phyloP scores from a whole-genome alignment of 2,888 invertebrate species.

The Chydorus sphaericus region DNA sequence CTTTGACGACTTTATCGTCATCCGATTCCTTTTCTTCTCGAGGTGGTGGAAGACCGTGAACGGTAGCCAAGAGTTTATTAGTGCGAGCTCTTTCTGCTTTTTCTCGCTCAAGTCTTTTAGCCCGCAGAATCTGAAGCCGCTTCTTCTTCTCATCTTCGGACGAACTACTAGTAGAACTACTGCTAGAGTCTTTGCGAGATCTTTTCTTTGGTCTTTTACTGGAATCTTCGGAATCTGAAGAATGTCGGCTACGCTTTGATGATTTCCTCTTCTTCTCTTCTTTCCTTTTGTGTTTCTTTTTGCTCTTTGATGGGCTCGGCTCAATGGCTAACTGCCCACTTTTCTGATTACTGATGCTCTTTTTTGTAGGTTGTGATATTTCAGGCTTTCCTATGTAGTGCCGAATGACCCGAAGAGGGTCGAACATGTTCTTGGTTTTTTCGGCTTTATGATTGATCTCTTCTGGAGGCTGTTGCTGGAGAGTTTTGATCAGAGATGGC shows the following conservation, averaged over 20 bases:
- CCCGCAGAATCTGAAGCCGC: slow-evolving; percentile 50
- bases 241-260: slow-evolving; percentile 25
- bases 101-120: slow-evolving; percentile 67
- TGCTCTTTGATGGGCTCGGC: slow-evolving; percentile 20
- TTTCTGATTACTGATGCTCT: slow-evolving; percentile 5
- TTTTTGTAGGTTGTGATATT: not conserved
- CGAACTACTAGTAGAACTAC: slow-evolving; percentile 23
- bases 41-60: slow-evolving; percentile 38
- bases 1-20: slow-evolving; percentile 18
- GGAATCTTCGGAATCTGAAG: slow-evolving; percentile 20
- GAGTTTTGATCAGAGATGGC: slow-evolving; percentile 38
- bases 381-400: slow-evolving; percentile 22
- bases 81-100: slow-evolving; percentile 55
- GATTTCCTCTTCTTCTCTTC: slow-evolving; percentile 23
- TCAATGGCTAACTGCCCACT: slow-evolving; percentile 11
- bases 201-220: slow-evolving; percentile 26
- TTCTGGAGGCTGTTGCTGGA: slow-evolving; percentile 27
- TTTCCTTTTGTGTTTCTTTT: slow-evolving; percentile 18
- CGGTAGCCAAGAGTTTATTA: slow-evolving; percentile 51
- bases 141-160: slow-evolving; percentile 25
- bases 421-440: slow-evolving; percentile 16
- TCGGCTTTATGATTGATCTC: slow-evolving; percentile 14
- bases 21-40: slow-evolving; percentile 21
- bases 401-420: slow-evolving; percentile 16
- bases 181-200: not conserved